Conservation (phyloP, 1,140 invertebrate genomes). For the Trachelipus rathkii region DNA sequence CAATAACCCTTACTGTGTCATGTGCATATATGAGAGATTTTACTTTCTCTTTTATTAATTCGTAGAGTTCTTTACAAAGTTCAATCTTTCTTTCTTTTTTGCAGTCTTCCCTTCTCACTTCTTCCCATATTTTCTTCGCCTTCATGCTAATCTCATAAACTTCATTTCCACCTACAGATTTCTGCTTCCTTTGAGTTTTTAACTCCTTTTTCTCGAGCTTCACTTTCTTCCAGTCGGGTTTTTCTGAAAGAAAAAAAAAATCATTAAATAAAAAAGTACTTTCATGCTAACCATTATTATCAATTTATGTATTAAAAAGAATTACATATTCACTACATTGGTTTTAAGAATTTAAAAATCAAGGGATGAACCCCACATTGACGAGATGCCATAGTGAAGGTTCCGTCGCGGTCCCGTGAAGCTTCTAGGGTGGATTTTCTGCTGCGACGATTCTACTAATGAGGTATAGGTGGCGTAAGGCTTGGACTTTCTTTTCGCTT, state of each 20-base stretch:
- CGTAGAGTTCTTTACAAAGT: conserved; percentile 66
- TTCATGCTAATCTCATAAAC: conserved; percentile 27
- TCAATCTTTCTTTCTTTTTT: conserved; percentile 60
- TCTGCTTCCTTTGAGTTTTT: conserved; percentile 33
- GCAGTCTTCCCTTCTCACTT: conserved; percentile 60
- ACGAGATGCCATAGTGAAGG: too few species aligned
- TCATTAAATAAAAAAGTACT: too few species aligned
- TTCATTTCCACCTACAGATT: conserved; percentile 30
- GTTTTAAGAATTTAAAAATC: too few species aligned
- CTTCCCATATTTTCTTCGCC: conserved; percentile 43
- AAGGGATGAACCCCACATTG: too few species aligned
- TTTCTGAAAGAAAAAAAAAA: neutral
- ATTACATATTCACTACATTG: too few species aligned
- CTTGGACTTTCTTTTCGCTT: too few species aligned
- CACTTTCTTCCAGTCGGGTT: conserved; percentile 38
- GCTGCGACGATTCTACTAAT: too few species aligned
- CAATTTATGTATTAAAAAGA: too few species aligned
- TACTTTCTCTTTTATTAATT: conserved; percentile 64
- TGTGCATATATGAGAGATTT: conserved; percentile 69
- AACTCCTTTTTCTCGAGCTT: conserved; percentile 35
- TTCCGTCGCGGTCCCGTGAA: too few species aligned
- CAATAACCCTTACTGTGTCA: conserved; percentile 81
- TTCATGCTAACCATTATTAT: too few species aligned
- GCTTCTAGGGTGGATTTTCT: too few species aligned
- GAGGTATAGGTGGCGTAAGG: too few species aligned